Base-by-base conservation (phyloP, 2,888 invertebrate species). In the Nudaria mundana region DNA sequence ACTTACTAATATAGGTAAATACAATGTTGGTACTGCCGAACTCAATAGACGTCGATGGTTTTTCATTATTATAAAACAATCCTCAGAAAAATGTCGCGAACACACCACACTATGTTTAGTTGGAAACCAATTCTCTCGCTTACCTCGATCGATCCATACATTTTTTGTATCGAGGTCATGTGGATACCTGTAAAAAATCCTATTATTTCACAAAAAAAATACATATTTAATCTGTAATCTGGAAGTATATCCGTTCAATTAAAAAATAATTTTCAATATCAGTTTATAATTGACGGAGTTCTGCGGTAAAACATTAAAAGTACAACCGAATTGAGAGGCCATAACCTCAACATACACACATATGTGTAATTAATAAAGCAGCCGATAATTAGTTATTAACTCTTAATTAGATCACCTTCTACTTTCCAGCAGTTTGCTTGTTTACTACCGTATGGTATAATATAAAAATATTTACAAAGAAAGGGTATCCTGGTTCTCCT, bases 101-200 rank as follows among this genome's bases (percentile, higher is more conserved):
- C 37, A 42, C n/a, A 42, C 37, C n/a, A 33, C 30, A n/a, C 42
- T 37, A 10, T 13, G 28, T 25, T 34, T 33, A 7, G 32, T 20
- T 15, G 42, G 42, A 23, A 37, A 33, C 42, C 42, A 42, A 20
- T 37, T 34, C 29, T 33, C 33, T 16, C 37, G 23, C 3, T 31
- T 30, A 10, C 37, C 37, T 7, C 23, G 37, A 13, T 42, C 29
- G 7, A 43, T 43, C 37, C 37, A 43, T 24, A 34, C 37, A 14
- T 37, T 34, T 30, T 43, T 37, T 22, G 30, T 8, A 20, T 37
- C 25, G 5, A 33, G 26, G n/a, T 25, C 20, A 25, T 30, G 28
- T 16, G 37, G 42, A 28, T 29, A 42, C 18, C 42, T 41, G 2
- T 3, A 20, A 20, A 3, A 20, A 20, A 3, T 20, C 20, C 20